Percentiles rank a stretch among this genome's conserved stretches.
Evolutionary conservation across 1,140 invertebrate genomes (phyloP).

Genomic region (Drusus annulatus): DNA sequence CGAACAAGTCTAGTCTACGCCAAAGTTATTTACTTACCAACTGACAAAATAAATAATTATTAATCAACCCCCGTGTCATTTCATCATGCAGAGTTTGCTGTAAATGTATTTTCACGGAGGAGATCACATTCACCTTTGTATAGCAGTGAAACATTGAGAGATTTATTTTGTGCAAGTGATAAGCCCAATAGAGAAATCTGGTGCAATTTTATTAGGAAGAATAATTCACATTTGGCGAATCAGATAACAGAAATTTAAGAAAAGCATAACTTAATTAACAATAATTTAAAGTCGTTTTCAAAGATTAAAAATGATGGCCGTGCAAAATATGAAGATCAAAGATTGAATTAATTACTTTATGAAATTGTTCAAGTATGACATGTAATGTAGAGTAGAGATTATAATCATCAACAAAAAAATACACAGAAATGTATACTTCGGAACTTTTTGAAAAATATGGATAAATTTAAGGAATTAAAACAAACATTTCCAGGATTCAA

Average conservation of each 20-base stretch:
- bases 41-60: background rate
- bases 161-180: conserved; percentile 22
- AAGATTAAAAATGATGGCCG: conserved; percentile 3
- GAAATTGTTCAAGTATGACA: conserved; percentile 30
- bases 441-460: background rate
- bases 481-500: conserved; percentile 26
- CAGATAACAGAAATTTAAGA: conserved; percentile 7
- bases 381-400: conserved; percentile 28
- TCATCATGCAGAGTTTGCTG: conserved; percentile 16
- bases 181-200: conserved; percentile 25
- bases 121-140: conserved; percentile 10
- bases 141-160: conserved; percentile 33
- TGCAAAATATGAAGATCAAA: conserved; percentile 26
- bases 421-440: background rate
- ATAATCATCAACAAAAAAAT: conserved; percentile 3
- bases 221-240: conserved; percentile 24
- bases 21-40: background rate
- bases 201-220: conserved; percentile 30
- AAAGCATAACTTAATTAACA: conserved; percentile 1
- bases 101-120: conserved; percentile 1
- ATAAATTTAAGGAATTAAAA: conserved; percentile 11
- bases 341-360: conserved; percentile 11
- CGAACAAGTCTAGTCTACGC: background rate
- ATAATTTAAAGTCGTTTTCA: conserved; percentile 16
- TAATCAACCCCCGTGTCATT: background rate